These are phyloP conservation scores for Mugil cephalus DNA, from an alignment of 2,113 vertebrate species.

Conservation along the genomic window DNA sequence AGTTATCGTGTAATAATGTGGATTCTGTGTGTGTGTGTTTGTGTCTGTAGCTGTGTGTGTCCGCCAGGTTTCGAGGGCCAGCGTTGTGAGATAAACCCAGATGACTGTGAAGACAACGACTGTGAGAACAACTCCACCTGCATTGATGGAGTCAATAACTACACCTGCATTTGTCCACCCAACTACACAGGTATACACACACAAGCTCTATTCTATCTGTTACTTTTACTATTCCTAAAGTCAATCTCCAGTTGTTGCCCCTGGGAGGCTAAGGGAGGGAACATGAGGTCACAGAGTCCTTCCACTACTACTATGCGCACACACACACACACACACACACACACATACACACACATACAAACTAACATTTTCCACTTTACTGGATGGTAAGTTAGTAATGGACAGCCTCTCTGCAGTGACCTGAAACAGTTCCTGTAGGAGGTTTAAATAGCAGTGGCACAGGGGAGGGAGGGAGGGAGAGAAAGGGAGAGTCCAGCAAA, in stretches of 20 bases:
- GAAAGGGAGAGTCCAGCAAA: constrained; percentile 21
- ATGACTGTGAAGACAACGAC: constrained; percentile 97
- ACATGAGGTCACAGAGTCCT: constrained; percentile 28
- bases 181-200: constrained; percentile 90
- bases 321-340: constrained; percentile 15
- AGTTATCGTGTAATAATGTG: constrained; percentile 12
- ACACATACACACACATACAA: constrained; percentile 29
- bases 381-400: constrained; percentile 64
- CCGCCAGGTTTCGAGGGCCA: constrained; percentile 91
- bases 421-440: constrained; percentile 69
- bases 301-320: not conserved
- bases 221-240: constrained; percentile 14
- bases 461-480: constrained; percentile 1
- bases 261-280: constrained; percentile 14
- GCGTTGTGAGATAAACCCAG: constrained; percentile 92
- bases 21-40: constrained; percentile 65
- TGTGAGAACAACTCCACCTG: constrained; percentile 98
- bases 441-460: constrained; percentile 60
- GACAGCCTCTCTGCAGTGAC: constrained; percentile 64
- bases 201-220: not conserved
- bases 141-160: constrained; percentile 96
- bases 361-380: constrained; percentile 71
- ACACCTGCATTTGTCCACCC: constrained; percentile 91
- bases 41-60: constrained; percentile 90
- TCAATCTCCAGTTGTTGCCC: constrained; percentile 4